Evolutionary conservation across 2,888 invertebrate genomes (phyloP), one percentile per base, ranked within the genome.

Genomic region (Habroteleia sp.): DNA sequence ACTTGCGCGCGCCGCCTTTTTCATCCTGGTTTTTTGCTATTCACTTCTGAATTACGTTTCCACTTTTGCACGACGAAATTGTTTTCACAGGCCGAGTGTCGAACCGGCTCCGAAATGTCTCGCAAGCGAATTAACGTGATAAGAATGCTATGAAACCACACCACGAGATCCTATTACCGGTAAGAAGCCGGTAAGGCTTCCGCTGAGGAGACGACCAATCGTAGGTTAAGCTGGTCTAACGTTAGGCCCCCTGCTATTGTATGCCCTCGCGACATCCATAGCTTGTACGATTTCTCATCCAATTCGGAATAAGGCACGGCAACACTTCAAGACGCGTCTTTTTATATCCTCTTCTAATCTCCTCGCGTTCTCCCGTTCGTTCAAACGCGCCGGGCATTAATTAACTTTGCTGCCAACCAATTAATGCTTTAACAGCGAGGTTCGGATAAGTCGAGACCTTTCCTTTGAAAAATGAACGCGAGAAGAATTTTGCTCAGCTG

Each of bases 231-330:
- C 84, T 84, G 79, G 76, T 77, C 76, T 54, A 48, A 68, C 62
- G 66, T 68, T 44, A 58, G 71, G 76, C 65, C 56, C 69, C 77
- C 74, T 68, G 68, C 63, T 27, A 41, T 65, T 35, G 37, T 42
- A 41, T 74, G 76, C 74, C 72, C 74, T 81, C 80, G 76, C 66
- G 73, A 76, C 74, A 81, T 80, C 81, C 80, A 82, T 81, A 87
- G 86, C 87, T 88, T 88, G 86, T 88, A 88, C 86, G 88, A 88
- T 87, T 88, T 88, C 88, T 88, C 86, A 88, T 87, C 87, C 88
- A 83, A 86, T 87, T 87, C 84, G 77, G 82, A 82, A 81, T 80
- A 75, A 85, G 84, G 87, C 83, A 82, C 82, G 83, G 84, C 84
- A 8, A 31, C 16, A 56, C 62, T 62, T 62, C 3, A 74, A 74